A percentile compares a stretch with the other conserved stretches of the same genome.
Evolutionary conservation across 2,113 vertebrate genomes (phyloP).

Genomic region (Eclectus roratus): DNA sequence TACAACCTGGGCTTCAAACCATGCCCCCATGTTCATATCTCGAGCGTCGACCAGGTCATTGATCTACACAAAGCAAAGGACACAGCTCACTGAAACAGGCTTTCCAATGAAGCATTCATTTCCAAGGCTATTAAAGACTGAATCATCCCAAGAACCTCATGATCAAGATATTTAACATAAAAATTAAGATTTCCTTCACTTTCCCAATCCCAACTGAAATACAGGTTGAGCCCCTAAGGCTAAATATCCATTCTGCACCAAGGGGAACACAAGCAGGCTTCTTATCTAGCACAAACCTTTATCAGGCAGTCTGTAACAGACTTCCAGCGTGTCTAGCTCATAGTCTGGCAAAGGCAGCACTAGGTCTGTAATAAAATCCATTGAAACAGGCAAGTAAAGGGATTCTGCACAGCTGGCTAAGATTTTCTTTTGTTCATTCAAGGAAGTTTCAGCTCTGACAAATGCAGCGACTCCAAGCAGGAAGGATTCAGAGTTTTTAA

Average conservation of each 20-base stretch:
- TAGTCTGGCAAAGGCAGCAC: not conserved
- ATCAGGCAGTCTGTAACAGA: not conserved
- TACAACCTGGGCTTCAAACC: constrained; percentile 93
- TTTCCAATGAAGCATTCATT: not conserved
- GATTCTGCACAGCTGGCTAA: not conserved
- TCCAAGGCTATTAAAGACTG: not conserved
- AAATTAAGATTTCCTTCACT: not conserved
- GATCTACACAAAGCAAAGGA: constrained; percentile 70
- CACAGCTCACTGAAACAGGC: not conserved
- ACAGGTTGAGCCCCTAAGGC: not conserved
- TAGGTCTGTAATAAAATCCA: not conserved
- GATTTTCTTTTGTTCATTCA: constrained; percentile 15
- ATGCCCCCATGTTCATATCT: constrained; percentile 92
- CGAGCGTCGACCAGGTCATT: constrained; percentile 91
- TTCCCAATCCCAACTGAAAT: not conserved
- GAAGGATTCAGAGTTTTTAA: not conserved
- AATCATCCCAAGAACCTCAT: not conserved
- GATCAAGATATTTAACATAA: not conserved
- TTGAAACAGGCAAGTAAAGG: not conserved
- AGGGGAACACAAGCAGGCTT: not conserved
- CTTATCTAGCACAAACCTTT: not conserved
- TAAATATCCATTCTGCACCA: not conserved
- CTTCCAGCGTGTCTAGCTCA: not conserved
- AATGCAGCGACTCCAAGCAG: not conserved
- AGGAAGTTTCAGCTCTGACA: not conserved